Conservation (phyloP, 2,113 vertebrate genomes). For the Microtus montanus region DNA sequence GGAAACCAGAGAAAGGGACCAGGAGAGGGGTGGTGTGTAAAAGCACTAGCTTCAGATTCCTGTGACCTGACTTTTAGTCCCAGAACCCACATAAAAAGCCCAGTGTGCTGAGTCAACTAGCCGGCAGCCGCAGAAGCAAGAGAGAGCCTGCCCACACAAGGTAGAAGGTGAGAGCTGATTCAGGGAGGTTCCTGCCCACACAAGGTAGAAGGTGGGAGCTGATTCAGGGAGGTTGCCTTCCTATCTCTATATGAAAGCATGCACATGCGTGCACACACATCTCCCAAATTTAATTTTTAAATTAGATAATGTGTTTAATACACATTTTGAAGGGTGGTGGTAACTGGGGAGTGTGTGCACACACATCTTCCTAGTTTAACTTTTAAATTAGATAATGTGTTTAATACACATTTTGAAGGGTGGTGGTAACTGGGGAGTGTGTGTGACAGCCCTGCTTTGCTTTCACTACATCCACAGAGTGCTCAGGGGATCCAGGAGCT, state of each 20-base stretch:
- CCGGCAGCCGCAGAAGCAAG: neutral
- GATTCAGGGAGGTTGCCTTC: too few relatives aligned
- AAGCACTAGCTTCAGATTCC: neutral
- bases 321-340: neutral
- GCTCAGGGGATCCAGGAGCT: constrained; percentile 89
- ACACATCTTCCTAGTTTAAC: too few relatives aligned
- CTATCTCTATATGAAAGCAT: neutral
- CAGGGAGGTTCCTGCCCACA: neutral
- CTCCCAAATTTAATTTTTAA: too few relatives aligned
- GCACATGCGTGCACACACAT: too few relatives aligned
- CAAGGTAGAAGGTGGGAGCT: neutral
- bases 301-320: neutral
- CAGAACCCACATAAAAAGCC: neutral
- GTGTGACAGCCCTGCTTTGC: neutral
- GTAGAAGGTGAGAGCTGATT: neutral
- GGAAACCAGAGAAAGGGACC: neutral
- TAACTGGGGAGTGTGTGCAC: neutral
- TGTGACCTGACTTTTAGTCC: neutral
- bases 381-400: too few relatives aligned
- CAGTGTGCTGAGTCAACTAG: neutral
- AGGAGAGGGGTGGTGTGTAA: neutral
- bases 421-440: neutral
- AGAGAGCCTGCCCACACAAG: neutral
- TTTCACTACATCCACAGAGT: constrained; percentile 84
- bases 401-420: neutral